Conservation (phyloP, 2,888 invertebrate species). For the Dolomedes plantarius region DNA sequence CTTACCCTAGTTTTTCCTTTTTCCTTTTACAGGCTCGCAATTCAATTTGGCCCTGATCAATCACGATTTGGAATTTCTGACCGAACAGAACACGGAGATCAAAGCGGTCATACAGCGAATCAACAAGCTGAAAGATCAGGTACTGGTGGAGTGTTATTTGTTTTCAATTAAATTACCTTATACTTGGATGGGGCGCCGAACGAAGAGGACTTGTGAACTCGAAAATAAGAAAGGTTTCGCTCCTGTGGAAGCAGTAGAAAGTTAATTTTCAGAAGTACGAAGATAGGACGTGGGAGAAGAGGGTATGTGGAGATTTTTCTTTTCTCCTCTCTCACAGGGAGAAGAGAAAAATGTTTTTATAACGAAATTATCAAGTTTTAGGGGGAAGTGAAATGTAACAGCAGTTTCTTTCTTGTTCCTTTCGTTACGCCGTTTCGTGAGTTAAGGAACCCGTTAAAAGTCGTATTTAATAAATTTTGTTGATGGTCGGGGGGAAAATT, state of each 20-base stretch:
- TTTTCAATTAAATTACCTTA: not conserved
- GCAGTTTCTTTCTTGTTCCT: too few species aligned
- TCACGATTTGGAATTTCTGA: constrained; percentile 51
- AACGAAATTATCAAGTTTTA: too few species aligned
- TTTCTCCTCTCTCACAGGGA: too few species aligned
- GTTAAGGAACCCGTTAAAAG: too few species aligned
- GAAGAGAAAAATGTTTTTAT: too few species aligned
- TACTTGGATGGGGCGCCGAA: not conserved
- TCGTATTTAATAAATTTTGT: too few species aligned
- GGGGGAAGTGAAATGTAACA: too few species aligned
- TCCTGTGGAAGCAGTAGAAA: not conserved
- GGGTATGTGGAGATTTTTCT: too few species aligned
- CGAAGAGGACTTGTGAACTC: not conserved
- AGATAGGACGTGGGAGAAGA: too few species aligned
- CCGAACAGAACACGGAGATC: constrained; percentile 56
- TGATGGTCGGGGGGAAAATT: too few species aligned
- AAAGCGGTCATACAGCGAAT: constrained; percentile 25
- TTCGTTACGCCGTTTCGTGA: too few species aligned
- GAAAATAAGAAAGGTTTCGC: not conserved
- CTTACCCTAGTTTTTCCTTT: too few species aligned
- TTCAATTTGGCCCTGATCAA: constrained; percentile 43
- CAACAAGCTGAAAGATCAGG: constrained; percentile 1
- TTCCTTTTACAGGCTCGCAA: constrained; percentile 26
- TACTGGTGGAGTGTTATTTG: constrained; percentile 26
- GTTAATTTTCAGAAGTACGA: not conserved